Evolutionary conservation across 2,113 vertebrate genomes (phyloP).

Genomic region (Muscicapa adusta): DNA sequence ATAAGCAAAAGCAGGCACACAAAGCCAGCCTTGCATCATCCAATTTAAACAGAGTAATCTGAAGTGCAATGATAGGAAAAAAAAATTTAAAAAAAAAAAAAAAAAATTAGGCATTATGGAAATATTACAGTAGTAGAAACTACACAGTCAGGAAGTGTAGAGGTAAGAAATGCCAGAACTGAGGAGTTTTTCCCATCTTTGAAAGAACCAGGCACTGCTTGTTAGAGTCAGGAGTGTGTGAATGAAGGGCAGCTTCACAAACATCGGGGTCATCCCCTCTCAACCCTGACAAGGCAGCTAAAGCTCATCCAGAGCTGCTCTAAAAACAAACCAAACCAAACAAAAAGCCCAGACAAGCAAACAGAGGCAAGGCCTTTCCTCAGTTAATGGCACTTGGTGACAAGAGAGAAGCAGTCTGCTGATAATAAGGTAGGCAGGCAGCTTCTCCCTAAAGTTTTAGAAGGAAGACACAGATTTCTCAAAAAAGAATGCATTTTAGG

Average conservation of each 20-base stretch:
- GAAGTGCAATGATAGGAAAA: neutral
- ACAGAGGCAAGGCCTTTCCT: neutral
- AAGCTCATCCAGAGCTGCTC: neutral
- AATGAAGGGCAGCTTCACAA: neutral
- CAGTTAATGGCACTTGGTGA: neutral
- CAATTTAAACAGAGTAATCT: neutral
- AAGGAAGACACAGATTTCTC: neutral
- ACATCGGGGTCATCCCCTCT: neutral
- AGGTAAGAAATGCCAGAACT: neutral
- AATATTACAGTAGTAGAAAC: neutral
- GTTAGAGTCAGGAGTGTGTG: neutral
- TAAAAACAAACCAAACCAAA: neutral
- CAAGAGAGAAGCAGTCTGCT: neutral
- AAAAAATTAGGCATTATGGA: neutral
- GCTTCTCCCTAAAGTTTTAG: neutral
- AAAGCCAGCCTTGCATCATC: neutral
- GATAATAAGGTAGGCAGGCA: neutral
- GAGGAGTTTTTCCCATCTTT: neutral
- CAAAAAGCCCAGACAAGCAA: neutral
- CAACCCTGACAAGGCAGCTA: neutral
- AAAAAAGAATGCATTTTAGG: neutral
- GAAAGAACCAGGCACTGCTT: neutral
- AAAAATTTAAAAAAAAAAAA: neutral
- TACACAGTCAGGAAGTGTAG: neutral
- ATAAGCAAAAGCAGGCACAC: neutral